Evolutionary conservation across 2,797 vertebrate species (phyloP), one percentile per base, ranked within the genome.

Genomic region (Emys orbicularis): DNA sequence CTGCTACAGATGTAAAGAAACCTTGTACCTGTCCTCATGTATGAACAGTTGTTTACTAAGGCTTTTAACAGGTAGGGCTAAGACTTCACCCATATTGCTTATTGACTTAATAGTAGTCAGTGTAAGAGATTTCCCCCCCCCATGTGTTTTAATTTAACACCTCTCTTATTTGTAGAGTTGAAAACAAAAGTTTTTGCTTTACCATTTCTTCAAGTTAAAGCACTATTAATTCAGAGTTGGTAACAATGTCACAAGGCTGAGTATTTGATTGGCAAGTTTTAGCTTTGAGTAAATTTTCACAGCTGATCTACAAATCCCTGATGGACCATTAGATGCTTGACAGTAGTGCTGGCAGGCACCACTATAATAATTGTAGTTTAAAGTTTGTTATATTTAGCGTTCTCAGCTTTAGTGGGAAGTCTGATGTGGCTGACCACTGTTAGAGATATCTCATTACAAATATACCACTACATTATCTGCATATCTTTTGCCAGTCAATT

Each of bases 251-350:
- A 79, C 83, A 81, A 95, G 92, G 95, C 93, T 1, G 2, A 90
- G 83, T 89, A 83, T 92, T 95, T 97, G 97, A 97, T 96, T 97
- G 96, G 95, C 97, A 97, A 97, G 94, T 97, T 97, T 97, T 96
- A 96, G 83, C 96, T 96, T 94, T 77, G 96, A 93, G 84, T 95
- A 95, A 95, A 97, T 97, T 97, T 97, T 97, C 97, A 97, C 97
- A 97, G 97, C 96, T 97, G 97, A 97, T 96, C 95, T 95, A 97
- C 96, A 97, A 97, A 97, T 97, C 97, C 96, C 92, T 11, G 31
- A 76, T 96, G 96, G 95, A 95, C 95, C 97, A 97, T 97, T 97
- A 97, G 94, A 92, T 97, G 95, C 95, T 97, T 97, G 95, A 86
- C 84, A 96, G 92, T 0, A 0, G 95, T 95, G 94, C 95, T 96